Evolutionary conservation across 2,113 vertebrate genomes (phyloP).

Genomic region (Rhinolophus sinicus): DNA sequence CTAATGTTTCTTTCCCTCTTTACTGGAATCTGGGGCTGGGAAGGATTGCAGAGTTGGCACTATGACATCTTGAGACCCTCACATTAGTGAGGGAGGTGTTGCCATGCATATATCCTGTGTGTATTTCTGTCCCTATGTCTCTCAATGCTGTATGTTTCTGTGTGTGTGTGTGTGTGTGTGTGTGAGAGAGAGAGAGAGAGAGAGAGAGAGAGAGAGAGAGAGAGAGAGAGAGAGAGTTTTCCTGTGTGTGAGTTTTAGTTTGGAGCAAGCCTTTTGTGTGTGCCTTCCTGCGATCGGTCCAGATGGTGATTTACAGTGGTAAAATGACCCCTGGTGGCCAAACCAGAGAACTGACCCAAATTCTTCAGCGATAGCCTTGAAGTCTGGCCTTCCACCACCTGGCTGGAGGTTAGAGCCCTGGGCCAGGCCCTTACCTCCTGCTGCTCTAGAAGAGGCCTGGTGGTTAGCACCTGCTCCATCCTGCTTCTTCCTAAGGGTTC

Average conservation of each 20-base stretch:
- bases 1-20: constrained; percentile 7
- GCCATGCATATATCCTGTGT: not conserved
- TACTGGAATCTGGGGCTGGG: not conserved
- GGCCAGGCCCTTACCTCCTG: no score
- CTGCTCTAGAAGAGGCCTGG: not conserved
- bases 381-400: not conserved
- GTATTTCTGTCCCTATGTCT: not conserved
- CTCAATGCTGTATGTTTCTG: not conserved
- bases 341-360: constrained; percentile 17
- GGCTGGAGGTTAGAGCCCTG: not conserved
- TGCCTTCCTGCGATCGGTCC: not conserved
- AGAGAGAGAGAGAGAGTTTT: not conserved
- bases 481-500: not conserved
- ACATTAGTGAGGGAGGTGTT: not conserved
- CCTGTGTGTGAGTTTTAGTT: not conserved
- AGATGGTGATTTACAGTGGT: constrained; percentile 61
- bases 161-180: not conserved
- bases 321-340: constrained; percentile 81
- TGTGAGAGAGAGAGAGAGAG: no score
- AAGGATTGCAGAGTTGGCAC: not conserved
- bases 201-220: no score
- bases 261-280: not conserved
- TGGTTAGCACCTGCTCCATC: not conserved
- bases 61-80: not conserved
- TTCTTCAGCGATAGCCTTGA: not conserved